phyloP scores from a whole-genome alignment of 1,140 invertebrate genomes.

The Diorhabda elongata region DNA sequence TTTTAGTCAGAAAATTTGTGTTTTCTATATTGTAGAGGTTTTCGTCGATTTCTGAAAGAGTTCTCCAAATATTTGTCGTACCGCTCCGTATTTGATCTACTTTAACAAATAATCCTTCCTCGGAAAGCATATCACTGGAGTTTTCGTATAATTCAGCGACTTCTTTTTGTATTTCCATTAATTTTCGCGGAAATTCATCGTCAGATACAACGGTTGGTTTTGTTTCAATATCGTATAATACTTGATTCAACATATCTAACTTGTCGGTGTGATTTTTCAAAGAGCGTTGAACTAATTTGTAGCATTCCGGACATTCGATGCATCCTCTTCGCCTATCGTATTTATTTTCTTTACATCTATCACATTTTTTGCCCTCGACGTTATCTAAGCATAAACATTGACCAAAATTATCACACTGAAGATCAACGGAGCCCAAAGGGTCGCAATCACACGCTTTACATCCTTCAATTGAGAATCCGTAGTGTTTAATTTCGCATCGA shows the following conservation, averaged over 20 bases:
- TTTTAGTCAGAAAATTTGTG: conserved; percentile 21
- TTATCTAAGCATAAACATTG: conserved; percentile 89
- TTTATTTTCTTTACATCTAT: conserved; percentile 92
- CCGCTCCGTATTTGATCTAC: conserved; percentile 56
- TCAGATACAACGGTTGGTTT: conserved; percentile 64
- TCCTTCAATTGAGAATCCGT: conserved; percentile 82
- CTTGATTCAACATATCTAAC: conserved; percentile 56
- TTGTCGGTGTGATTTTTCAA: conserved; percentile 74
- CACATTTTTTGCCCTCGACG: conserved; percentile 83
- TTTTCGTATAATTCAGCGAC: conserved; percentile 52
- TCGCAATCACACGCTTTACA: conserved; percentile 87
- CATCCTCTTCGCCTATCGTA: conserved; percentile 80
- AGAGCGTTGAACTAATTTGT: conserved; percentile 86
- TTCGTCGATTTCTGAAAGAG: conserved; percentile 40
- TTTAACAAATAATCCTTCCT: conserved; percentile 54
- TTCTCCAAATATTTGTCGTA: conserved; percentile 53
- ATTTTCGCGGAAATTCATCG: conserved; percentile 64
- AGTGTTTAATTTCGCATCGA: conserved; percentile 78
- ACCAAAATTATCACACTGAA: conserved; percentile 77
- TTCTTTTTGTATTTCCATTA: conserved; percentile 69
- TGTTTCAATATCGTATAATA: conserved; percentile 44
- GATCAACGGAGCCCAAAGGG: conserved; percentile 75
- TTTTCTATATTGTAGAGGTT: conserved; percentile 33
- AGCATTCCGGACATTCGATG: conserved; percentile 87
- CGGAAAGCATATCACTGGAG: conserved; percentile 40